Conservation (phyloP, 2,888 invertebrate species). For the Bruchidius siliquastri region DNA sequence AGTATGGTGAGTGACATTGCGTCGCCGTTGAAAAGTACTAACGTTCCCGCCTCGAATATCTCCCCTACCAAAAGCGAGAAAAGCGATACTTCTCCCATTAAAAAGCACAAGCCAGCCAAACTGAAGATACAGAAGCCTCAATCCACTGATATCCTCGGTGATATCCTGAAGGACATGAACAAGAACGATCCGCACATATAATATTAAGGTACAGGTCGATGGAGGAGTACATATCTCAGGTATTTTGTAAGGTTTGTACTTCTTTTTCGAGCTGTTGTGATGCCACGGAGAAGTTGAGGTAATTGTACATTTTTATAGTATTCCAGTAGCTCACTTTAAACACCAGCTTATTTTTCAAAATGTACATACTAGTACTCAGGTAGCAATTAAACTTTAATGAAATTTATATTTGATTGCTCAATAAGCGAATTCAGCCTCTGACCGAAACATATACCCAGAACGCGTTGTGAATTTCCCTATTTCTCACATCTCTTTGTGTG, state of each 20-base stretch:
- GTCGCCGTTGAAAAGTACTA: neutral
- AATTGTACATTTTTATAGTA: neutral
- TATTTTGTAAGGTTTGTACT: slow-evolving; percentile 11
- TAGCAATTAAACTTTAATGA: no score
- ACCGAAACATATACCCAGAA: no score
- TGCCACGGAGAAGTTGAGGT: neutral
- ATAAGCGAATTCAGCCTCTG: no score
- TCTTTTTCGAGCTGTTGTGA: slow-evolving; percentile 19
- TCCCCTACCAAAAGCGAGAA: neutral
- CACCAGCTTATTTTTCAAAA: neutral
- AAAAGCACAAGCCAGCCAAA: slow-evolving; percentile 32
- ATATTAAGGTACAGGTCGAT: slow-evolving; percentile 32
- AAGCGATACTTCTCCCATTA: slow-evolving; percentile 11
- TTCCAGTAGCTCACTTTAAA: neutral
- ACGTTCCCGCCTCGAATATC: neutral
- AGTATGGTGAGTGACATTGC: neutral
- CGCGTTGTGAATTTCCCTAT: no score
- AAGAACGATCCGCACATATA: slow-evolving; percentile 40
- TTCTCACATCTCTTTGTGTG: no score
- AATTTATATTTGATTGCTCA: no score
- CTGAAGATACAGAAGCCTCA: slow-evolving; percentile 36
- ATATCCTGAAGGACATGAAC: slow-evolving; percentile 45
- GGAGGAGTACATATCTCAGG: slow-evolving; percentile 15
- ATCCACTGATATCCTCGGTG: slow-evolving; percentile 43
- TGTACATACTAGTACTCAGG: neutral